Conservation (phyloP, 2,797 vertebrate species). For the Typhlichthys eigenmanni region DNA sequence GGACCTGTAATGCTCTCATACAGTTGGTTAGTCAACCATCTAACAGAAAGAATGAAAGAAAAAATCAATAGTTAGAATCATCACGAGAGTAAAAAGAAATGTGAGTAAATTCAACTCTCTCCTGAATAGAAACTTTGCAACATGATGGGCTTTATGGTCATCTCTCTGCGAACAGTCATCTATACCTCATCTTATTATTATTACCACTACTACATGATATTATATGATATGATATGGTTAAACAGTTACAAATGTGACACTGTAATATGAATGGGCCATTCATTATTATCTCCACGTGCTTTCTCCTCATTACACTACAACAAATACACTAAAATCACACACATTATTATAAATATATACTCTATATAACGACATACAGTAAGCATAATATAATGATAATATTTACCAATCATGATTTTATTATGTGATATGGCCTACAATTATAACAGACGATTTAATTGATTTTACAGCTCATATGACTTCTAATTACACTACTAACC, state of each 20-base stretch:
- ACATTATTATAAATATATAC: not conserved
- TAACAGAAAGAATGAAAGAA: constrained; percentile 11
- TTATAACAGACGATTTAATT: not conserved
- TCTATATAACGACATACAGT: not conserved
- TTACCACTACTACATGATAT: too few relatives aligned
- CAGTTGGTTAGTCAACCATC: not conserved
- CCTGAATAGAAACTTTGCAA: constrained; percentile 3
- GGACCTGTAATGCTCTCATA: not conserved
- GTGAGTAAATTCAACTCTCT: constrained; percentile 9
- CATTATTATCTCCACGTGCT: not conserved
- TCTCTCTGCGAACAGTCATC: not conserved
- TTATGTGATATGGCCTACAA: not conserved
- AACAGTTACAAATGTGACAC: not conserved
- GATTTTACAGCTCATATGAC: not conserved
- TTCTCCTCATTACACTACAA: not conserved
- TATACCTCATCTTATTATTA: not conserved
- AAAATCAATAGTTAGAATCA: constrained; percentile 28
- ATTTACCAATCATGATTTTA: too few relatives aligned
- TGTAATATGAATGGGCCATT: constrained; percentile 3
- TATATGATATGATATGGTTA: too few relatives aligned
- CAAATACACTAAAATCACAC: not conserved
- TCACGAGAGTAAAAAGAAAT: constrained; percentile 31
- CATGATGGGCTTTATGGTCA: not conserved
- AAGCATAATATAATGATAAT: too few relatives aligned
- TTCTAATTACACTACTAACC: not conserved